These are phyloP conservation scores for Spilogale gracilis DNA, from an alignment of 2,113 vertebrate species.

Conservation along the genomic window DNA sequence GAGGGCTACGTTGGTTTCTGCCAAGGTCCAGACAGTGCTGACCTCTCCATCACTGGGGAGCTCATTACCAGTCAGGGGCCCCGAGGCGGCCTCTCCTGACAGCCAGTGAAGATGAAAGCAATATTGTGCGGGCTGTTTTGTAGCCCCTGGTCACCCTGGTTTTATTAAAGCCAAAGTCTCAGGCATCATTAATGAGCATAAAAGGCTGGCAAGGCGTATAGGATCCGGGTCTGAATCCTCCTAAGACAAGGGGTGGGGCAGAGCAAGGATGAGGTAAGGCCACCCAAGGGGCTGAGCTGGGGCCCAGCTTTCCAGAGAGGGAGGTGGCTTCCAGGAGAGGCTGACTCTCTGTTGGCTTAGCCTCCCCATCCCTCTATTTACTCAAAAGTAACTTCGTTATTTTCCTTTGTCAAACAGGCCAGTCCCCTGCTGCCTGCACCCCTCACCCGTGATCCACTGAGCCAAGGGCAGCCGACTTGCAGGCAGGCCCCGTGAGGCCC, in stretches of 20 bases:
- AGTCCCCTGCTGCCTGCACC: background rate
- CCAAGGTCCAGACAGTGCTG: background rate
- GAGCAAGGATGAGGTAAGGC: background rate
- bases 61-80: conserved; percentile 38
- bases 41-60: conserved; percentile 3
- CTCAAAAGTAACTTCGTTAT: conserved; percentile 29
- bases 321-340: background rate
- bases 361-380: background rate
- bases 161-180: conserved; percentile 67
- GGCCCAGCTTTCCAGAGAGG: background rate
- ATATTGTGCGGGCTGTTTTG: background rate
- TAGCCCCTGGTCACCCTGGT: conserved; percentile 25
- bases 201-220: background rate
- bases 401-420: conserved; percentile 31
- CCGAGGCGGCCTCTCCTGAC: background rate
- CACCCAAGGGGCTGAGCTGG: background rate
- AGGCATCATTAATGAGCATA: background rate
- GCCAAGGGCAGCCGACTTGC: background rate
- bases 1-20: background rate
- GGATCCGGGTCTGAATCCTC: background rate
- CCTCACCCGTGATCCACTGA: background rate
- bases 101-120: conserved; percentile 38
- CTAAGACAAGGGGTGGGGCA: background rate
- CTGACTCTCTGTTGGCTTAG: background rate
- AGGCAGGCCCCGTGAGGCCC: background rate